A percentile compares a stretch with the other conserved stretches of the same genome.
These are phyloP conservation scores for Tyrannus savana DNA, from an alignment of 2,113 vertebrate species.

Conservation along the genomic window DNA sequence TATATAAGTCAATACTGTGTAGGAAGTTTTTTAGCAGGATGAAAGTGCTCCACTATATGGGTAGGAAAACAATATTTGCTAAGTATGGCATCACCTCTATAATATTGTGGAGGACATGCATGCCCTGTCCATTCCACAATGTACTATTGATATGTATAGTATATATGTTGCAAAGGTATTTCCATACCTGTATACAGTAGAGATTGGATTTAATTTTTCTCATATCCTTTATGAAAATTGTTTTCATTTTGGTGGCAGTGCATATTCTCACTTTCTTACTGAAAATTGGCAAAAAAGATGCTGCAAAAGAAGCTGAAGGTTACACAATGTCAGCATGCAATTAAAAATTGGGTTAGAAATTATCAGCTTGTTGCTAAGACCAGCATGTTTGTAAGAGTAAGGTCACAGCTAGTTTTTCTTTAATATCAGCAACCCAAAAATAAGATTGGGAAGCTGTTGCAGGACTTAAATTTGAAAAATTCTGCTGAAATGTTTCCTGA, in stretches of 20 bases:
- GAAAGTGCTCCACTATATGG: not conserved
- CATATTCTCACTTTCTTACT: not conserved
- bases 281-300: not conserved
- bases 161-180: not conserved
- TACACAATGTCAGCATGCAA: not conserved
- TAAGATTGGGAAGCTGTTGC: accelerated
- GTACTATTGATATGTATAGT: accelerated
- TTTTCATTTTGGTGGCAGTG: not conserved
- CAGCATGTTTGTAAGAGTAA: not conserved
- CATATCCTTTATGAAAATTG: not conserved
- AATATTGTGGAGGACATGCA: not conserved
- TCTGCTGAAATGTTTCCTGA: not conserved
- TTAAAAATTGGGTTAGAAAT: not conserved
- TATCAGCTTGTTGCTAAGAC: not conserved
- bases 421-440: not conserved
- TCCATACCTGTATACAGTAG: not conserved
- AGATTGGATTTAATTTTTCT: not conserved
- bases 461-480: not conserved
- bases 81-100: accelerated
- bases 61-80: not conserved
- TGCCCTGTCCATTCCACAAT: not conserved
- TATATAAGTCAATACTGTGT: not conserved
- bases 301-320: not conserved
- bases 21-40: not conserved
- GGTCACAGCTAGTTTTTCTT: not conserved